Evolutionary conservation across 2,113 vertebrate genomes (phyloP).

Genomic region (Paratilapia polleni): DNA sequence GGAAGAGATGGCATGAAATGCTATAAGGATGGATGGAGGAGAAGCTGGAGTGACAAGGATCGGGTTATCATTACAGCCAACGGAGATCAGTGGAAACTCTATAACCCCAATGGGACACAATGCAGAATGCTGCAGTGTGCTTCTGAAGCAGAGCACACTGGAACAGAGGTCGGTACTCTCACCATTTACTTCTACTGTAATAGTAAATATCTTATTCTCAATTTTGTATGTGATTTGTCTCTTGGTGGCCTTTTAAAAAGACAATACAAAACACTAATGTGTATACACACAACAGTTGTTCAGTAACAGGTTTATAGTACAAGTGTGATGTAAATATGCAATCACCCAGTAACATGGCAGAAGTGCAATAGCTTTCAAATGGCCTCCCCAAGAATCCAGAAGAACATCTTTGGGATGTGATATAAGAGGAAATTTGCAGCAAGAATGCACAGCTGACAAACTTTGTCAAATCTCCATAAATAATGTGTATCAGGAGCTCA

Average conservation of each 20-base stretch:
- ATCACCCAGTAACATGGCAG: background rate
- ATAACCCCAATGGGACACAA: slow-evolving; percentile 72
- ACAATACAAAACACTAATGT: background rate
- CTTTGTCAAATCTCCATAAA: background rate
- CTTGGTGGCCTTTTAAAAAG: background rate
- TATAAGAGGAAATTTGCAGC: background rate
- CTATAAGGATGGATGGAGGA: slow-evolving; percentile 49
- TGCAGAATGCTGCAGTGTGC: slow-evolving; percentile 63
- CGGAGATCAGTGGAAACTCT: slow-evolving; percentile 70
- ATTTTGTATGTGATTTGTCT: background rate
- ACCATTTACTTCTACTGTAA: slow-evolving; percentile 13
- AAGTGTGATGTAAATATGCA: background rate
- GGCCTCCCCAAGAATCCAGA: background rate
- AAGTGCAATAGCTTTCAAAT: background rate
- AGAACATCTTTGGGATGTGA: background rate
- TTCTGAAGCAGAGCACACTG: slow-evolving; percentile 36
- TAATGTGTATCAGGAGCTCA: background rate
- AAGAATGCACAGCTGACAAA: background rate
- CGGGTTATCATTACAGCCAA: slow-evolving; percentile 63
- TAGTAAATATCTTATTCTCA: background rate
- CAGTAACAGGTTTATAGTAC: background rate
- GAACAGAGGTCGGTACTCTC: slow-evolving; percentile 61
- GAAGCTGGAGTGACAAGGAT: slow-evolving; percentile 53
- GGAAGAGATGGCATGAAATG: slow-evolving; percentile 13
- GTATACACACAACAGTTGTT: background rate